Conservation (phyloP, 2,797 vertebrate species). For the Scolopax bukidnonensis region DNA sequence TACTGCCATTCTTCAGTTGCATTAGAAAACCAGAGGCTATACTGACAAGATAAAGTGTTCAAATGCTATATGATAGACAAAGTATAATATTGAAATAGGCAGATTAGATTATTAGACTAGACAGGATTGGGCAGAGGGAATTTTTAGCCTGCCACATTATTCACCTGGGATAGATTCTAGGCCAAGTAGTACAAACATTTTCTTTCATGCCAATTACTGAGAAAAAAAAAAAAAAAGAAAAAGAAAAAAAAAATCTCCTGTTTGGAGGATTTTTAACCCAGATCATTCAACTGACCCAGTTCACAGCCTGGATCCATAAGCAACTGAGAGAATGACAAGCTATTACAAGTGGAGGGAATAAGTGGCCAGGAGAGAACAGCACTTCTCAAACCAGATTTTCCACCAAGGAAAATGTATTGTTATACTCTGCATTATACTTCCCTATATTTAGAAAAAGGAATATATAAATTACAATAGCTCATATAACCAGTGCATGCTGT, state of each 20-base stretch:
- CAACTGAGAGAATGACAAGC: constrained; percentile 15
- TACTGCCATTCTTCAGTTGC: not conserved
- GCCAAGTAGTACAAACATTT: constrained; percentile 3
- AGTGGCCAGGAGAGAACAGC: constrained; percentile 32
- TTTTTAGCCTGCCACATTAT: constrained; percentile 5
- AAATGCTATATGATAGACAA: constrained; percentile 2
- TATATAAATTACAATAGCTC: constrained; percentile 46
- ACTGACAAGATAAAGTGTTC: constrained; percentile 13
- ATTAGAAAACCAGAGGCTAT: constrained; percentile 6
- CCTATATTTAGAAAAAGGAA: constrained; percentile 19
- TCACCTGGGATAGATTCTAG: constrained; percentile 23
- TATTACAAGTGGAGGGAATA: not conserved
- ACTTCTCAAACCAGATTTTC: constrained; percentile 18
- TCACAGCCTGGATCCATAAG: not conserved
- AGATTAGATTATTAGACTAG: constrained; percentile 37
- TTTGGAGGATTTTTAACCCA: not conserved
- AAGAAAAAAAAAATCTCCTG: not conserved
- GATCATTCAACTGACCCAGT: not conserved
- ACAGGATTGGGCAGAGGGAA: constrained; percentile 2
- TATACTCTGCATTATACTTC: not conserved
- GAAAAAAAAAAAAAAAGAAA: no score
- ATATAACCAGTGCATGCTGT: not conserved
- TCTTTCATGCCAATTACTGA: not conserved
- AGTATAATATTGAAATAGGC: constrained; percentile 19
- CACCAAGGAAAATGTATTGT: constrained; percentile 33